Conservation (phyloP, 2,113 vertebrate species). For the Apteryx mantelli region DNA sequence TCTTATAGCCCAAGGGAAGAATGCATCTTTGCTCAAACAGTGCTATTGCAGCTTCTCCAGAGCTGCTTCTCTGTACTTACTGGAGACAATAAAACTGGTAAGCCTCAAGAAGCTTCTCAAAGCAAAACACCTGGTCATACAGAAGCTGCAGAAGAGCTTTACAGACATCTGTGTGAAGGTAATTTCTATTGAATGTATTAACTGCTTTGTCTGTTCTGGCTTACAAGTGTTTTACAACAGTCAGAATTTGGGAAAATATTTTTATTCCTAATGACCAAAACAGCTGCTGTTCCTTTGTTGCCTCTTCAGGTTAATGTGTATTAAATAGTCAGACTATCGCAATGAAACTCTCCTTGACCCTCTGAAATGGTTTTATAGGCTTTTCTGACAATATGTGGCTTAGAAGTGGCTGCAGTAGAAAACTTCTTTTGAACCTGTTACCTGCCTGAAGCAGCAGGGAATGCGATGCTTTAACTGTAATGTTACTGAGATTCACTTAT, state of each 20-base stretch:
- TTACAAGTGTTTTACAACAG: not conserved
- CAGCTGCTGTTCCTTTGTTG: not conserved
- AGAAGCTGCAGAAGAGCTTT: slow-evolving; percentile 85
- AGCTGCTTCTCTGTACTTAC: slow-evolving; percentile 90
- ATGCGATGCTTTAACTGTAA: not conserved
- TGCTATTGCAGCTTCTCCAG: slow-evolving; percentile 92
- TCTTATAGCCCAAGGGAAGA: slow-evolving; percentile 85
- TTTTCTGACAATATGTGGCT: not conserved
- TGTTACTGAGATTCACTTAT: not conserved
- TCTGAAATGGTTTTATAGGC: not conserved
- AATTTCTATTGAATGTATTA: not conserved
- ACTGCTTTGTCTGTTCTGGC: not conserved
- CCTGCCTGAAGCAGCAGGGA: not conserved
- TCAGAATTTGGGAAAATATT: not conserved
- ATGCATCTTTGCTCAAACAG: slow-evolving; percentile 85
- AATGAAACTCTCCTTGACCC: not conserved
- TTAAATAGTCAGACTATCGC: not conserved
- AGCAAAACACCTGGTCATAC: slow-evolving; percentile 56
- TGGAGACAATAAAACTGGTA: slow-evolving; percentile 66
- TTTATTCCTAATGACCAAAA: not conserved
- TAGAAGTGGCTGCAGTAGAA: not conserved
- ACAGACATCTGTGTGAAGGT: slow-evolving; percentile 91
- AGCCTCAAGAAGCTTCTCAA: slow-evolving; percentile 46
- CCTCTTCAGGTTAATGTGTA: not conserved
- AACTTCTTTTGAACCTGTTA: not conserved